Conservation (phyloP, 2,113 vertebrate genomes). For the Etheostoma cragini region DNA sequence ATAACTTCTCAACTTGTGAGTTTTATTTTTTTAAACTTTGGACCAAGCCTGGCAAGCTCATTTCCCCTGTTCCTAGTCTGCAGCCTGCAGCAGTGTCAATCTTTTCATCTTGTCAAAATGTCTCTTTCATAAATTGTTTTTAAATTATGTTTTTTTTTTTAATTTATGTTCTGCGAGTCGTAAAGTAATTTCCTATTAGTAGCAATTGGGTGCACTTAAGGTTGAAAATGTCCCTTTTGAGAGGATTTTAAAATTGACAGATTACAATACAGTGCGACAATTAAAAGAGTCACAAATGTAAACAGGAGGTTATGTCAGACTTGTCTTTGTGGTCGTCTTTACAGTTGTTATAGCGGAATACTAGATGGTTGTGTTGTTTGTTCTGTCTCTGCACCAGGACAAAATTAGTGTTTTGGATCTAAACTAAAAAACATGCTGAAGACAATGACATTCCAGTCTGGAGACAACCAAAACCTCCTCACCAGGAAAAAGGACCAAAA, state of each 20-base stretch:
- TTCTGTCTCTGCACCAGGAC: conserved; percentile 3
- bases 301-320: not conserved
- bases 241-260: not conserved
- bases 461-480: conserved; percentile 70
- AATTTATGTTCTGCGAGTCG: too few relatives aligned
- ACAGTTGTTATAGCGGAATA: not conserved
- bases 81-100: too few relatives aligned
- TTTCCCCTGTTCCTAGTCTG: too few relatives aligned
- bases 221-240: not conserved
- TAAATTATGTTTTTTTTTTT: not conserved
- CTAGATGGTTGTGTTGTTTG: not conserved
- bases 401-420: conserved; percentile 16
- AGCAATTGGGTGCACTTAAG: not conserved
- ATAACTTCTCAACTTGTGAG: not conserved
- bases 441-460: conserved; percentile 82
- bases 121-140: not conserved
- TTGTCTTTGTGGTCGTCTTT: not conserved
- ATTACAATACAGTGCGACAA: not conserved
- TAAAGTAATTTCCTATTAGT: too few relatives aligned
- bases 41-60: too few relatives aligned
- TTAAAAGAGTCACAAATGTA: not conserved
- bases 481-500: conserved; percentile 69
- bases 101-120: not conserved
- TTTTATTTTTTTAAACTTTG: not conserved
- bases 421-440: conserved; percentile 25